Conservation (phyloP, 2,113 vertebrate species). For the Taurulus bubalis region DNA sequence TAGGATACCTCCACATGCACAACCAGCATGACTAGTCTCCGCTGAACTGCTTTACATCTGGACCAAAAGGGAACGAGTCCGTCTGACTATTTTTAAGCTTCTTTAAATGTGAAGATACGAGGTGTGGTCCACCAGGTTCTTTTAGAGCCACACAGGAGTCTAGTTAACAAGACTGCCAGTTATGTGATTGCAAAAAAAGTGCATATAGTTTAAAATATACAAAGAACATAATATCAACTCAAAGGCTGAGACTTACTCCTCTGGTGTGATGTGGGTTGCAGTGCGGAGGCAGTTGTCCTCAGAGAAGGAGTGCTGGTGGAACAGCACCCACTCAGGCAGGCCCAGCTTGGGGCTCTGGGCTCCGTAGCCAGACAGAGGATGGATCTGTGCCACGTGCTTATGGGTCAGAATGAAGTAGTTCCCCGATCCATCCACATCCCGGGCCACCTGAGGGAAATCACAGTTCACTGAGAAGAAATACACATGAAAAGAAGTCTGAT, state of each 20-base stretch:
- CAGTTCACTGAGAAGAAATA: no score
- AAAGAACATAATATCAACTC: neutral
- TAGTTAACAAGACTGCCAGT: neutral
- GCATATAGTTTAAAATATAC: neutral
- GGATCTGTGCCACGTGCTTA: slow-evolving; percentile 91
- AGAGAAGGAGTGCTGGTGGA: slow-evolving; percentile 87
- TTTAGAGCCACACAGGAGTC: neutral
- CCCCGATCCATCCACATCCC: slow-evolving; percentile 90
- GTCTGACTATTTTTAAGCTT: slow-evolving; percentile 44
- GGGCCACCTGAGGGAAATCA: slow-evolving; percentile 83
- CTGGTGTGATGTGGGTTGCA: slow-evolving; percentile 83
- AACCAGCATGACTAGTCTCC: slow-evolving; percentile 39
- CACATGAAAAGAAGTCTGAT: no score
- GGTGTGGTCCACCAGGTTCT: slow-evolving; percentile 1
- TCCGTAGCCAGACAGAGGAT: slow-evolving; percentile 85
- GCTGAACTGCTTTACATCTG: slow-evolving; percentile 35
- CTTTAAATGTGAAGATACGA: slow-evolving; percentile 2
- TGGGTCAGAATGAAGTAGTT: slow-evolving; percentile 91
- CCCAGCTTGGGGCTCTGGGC: slow-evolving; percentile 77
- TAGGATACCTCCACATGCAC: slow-evolving; percentile 57
- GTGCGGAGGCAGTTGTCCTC: slow-evolving; percentile 89
- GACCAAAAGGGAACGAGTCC: slow-evolving; percentile 47
- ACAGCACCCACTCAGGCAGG: slow-evolving; percentile 91
- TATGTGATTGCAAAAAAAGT: neutral
- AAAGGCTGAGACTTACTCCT: slow-evolving; percentile 84